phyloP scores from a whole-genome alignment of 2,113 vertebrate species.

The Bos indicus region DNA sequence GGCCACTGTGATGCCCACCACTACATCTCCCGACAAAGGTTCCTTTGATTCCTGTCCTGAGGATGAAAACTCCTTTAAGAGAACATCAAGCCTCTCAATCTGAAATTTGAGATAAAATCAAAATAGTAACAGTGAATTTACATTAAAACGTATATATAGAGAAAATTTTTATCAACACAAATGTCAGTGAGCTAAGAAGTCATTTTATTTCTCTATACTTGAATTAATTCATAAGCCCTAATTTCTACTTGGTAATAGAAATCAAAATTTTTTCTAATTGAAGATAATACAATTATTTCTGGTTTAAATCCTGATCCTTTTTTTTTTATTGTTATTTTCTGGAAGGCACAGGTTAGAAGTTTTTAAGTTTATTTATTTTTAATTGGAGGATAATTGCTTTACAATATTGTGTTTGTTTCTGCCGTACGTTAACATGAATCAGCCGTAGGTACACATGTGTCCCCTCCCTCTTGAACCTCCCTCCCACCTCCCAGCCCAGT shows the following conservation, averaged over 20 bases:
- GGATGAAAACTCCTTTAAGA: neutral
- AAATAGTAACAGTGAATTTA: neutral
- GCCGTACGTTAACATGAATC: neutral
- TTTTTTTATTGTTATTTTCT: neutral
- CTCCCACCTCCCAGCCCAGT: neutral
- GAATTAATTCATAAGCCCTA: neutral
- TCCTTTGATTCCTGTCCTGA: neutral
- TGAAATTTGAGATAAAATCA: neutral
- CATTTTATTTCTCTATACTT: conserved; percentile 5
- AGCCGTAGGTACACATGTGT: fast-evolving
- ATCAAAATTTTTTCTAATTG: neutral
- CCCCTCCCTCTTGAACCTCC: neutral
- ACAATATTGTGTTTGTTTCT: neutral
- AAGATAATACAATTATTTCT: neutral
- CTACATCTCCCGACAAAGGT: no score
- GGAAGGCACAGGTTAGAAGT: neutral
- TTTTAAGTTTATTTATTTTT: neutral
- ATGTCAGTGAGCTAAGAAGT: neutral
- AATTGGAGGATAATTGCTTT: neutral
- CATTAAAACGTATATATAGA: neutral
- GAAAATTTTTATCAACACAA: neutral
- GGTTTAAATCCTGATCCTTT: neutral
- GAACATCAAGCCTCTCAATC: neutral
- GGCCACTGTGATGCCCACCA: no score
- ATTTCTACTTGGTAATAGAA: conserved; percentile 14